Conservation (phyloP, 2,113 vertebrate genomes). For the Octodon degus region DNA sequence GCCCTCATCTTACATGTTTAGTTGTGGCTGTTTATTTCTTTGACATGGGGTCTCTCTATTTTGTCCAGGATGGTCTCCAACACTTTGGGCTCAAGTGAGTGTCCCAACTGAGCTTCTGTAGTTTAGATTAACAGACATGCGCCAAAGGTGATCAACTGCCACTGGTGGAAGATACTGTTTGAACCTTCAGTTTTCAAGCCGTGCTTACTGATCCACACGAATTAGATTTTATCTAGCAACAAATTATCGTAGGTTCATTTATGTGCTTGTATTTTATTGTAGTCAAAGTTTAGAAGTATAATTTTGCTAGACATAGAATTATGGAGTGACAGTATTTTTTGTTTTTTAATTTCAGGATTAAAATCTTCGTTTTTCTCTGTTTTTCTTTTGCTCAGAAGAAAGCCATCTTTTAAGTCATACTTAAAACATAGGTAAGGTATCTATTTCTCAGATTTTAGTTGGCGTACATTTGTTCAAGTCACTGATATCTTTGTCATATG, state of each 20-base stretch:
- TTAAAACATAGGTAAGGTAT: neutral
- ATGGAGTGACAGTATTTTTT: neutral
- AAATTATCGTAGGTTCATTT: conserved; percentile 10
- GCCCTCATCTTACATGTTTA: neutral
- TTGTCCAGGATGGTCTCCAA: neutral
- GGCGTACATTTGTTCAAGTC: neutral
- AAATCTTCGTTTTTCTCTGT: neutral
- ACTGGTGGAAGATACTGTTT: neutral
- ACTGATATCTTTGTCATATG: neutral
- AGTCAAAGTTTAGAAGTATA: neutral
- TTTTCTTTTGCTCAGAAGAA: neutral
- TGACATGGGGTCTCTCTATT: neutral
- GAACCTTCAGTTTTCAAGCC: neutral
- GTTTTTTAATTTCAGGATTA: neutral
- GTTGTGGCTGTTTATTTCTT: neutral
- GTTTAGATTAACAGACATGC: neutral
- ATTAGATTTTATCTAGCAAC: neutral
- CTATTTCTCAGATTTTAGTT: conserved; percentile 11
- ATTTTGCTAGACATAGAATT: conserved; percentile 25
- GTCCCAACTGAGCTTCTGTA: neutral
- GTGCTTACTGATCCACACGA: fast-evolving
- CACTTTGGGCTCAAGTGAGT: neutral
- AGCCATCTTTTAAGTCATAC: neutral
- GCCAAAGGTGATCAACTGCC: neutral
- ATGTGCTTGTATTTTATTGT: neutral